Percentiles rank a stretch among this genome's conserved stretches.
phyloP scores from a whole-genome alignment of 2,888 invertebrate genomes.

The Watsonalla cultraria region DNA sequence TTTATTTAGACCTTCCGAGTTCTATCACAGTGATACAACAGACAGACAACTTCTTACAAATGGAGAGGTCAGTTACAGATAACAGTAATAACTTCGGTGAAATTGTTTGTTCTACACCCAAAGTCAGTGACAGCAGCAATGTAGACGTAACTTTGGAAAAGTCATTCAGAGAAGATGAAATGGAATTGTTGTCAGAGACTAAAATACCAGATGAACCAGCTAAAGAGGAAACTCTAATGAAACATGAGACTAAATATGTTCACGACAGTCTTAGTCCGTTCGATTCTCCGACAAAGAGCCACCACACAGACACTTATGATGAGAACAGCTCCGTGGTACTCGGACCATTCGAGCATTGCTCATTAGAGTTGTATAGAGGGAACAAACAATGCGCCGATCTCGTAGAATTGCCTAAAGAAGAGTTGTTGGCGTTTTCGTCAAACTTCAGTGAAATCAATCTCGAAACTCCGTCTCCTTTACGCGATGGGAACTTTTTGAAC shows the following conservation, averaged over 20 bases:
- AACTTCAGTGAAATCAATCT: conserved; percentile 74
- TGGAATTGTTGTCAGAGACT: conserved; percentile 32
- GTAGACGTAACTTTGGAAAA: conserved; percentile 39
- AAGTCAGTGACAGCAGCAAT: conserved; percentile 46
- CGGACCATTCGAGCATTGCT: conserved; percentile 78
- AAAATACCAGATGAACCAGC: conserved; percentile 36
- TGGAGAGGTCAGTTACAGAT: conserved; percentile 44
- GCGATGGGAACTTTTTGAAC: conserved; percentile 66
- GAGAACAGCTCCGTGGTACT: conserved; percentile 77
- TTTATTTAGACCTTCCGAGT: conserved; percentile 66
- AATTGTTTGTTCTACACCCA: conserved; percentile 42
- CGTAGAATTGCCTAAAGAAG: conserved; percentile 64
- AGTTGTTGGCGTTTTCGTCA: conserved; percentile 73
- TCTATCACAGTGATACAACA: conserved; percentile 35
- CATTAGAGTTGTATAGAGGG: conserved; percentile 71
- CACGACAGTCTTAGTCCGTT: conserved; percentile 60
- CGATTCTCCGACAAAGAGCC: conserved; percentile 68
- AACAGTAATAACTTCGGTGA: conserved; percentile 10
- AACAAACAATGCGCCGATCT: conserved; percentile 60
- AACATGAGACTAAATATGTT: conserved; percentile 49
- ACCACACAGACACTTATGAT: conserved; percentile 66
- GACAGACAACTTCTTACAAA: conserved; percentile 49
- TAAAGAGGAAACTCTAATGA: conserved; percentile 22
- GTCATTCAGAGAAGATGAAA: conserved; percentile 27
- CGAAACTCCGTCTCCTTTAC: conserved; percentile 67